These are phyloP conservation scores for Temnothorax nylanderi DNA, from an alignment of 1,140 invertebrate species.

Conservation along the genomic window DNA sequence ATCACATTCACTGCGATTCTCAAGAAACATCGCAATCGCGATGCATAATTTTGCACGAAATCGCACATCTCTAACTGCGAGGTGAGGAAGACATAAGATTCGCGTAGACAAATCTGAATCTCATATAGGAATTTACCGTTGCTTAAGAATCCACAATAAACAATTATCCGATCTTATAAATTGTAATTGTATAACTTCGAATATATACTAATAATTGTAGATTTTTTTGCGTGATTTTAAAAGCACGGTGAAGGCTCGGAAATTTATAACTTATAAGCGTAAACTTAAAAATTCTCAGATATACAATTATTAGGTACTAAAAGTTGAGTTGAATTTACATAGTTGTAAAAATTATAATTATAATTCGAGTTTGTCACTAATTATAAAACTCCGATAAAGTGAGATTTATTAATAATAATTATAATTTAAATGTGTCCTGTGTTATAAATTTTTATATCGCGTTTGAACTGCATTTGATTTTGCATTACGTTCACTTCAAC, in stretches of 20 bases:
- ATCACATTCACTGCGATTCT: too few species aligned
- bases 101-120: too few species aligned
- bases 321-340: background rate
- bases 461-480: background rate
- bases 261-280: background rate
- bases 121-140: too few species aligned
- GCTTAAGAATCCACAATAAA: too few species aligned
- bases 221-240: background rate
- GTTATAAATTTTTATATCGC: background rate
- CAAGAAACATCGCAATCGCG: too few species aligned
- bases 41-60: too few species aligned
- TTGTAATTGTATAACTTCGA: background rate
- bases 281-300: background rate
- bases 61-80: too few species aligned
- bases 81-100: too few species aligned
- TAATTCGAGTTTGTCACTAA: background rate
- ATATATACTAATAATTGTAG: background rate
- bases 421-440: background rate
- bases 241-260: background rate
- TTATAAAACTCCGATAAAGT: background rate
- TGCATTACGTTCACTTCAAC: background rate
- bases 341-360: background rate
- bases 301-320: background rate
- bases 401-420: background rate
- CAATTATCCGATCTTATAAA: background rate